These are phyloP conservation scores for Calyptomena viridis DNA, from an alignment of 2,113 vertebrate species.

Conservation along the genomic window DNA sequence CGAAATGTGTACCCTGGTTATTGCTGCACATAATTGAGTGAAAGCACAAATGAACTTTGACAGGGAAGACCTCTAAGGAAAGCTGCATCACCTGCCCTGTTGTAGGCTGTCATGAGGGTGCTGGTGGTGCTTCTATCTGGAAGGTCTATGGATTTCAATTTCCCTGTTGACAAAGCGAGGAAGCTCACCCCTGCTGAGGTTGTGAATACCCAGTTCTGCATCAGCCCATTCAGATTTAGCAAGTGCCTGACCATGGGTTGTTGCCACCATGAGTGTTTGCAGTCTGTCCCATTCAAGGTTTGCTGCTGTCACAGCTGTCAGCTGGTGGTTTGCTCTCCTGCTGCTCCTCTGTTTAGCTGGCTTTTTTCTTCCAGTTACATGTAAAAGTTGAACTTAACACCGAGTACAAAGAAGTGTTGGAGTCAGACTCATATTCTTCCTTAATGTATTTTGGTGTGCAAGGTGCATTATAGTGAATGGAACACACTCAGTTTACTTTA, in stretches of 20 bases:
- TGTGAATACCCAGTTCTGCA: background rate
- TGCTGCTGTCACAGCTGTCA: background rate
- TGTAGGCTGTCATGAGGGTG: background rate
- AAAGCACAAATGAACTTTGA: background rate
- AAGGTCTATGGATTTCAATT: background rate
- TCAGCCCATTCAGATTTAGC: background rate
- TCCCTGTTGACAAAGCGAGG: accelerated
- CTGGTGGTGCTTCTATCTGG: background rate
- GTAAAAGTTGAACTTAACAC: background rate
- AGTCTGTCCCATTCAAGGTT: background rate
- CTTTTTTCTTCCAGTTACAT: background rate
- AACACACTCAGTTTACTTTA: background rate
- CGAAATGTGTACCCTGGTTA: background rate
- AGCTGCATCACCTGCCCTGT: accelerated
- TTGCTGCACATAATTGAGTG: background rate
- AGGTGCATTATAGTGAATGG: background rate
- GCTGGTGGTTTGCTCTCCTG: background rate
- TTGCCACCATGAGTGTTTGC: background rate
- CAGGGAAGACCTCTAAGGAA: background rate
- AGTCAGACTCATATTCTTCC: background rate
- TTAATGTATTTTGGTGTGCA: background rate
- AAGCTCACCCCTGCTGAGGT: background rate
- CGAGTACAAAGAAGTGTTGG: background rate
- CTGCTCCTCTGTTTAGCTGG: background rate
- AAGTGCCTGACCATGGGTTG: accelerated